Evolutionary conservation across 2,888 invertebrate genomes (phyloP), one percentile per base, ranked within the genome.

Genomic region (Brachylomia viminalis): DNA sequence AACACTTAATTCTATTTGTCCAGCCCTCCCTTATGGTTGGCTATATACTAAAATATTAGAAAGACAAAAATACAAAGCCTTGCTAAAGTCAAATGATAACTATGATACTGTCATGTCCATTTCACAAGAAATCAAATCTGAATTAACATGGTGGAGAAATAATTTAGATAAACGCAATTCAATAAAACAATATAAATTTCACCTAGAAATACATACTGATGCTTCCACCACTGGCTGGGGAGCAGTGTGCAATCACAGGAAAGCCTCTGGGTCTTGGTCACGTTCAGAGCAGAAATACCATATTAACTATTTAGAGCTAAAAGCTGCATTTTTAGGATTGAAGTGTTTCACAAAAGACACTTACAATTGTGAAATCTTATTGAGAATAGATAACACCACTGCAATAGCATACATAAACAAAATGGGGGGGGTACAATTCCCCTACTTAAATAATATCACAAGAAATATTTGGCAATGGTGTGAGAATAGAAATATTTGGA

Each of bases 31-130:
- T 38, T 66, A 66, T 54, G 67, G 38, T 15, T 67, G 67, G 67
- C 67, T 67, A 33, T 67, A 67, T n/a, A 67, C 52, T 7, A 67
- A 67, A 67, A 6, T 67, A 11, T n/a, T 67, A 38, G 52, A 67
- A 17, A 67, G 67, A 10, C n/a, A 67, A 17, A 67, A 54, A 17
- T 54, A 67, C 38, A 8, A n/a, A 33, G 67, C 52, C 13, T 54
- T 54, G n/a, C 38, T 67, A 10, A 52, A 67, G 17, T 67, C 15
- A 8, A 67, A 54, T n/a, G 67, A 54, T 1, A 67, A 38, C 7
- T 66, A 66, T 66, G 52, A 52, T 7, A 2, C 13, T 0, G 0
- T 0, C 33, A 52, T 66, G 49, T 2, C 2, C 23, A 15, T 67
- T 3, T 67, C 33, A 7, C 33, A 38, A 6, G 8, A 42, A 49